A percentile compares a stretch with the other conserved stretches of the same genome.
phyloP scores from a whole-genome alignment of 1,140 invertebrate genomes.

The Camponotus vicinus region DNA sequence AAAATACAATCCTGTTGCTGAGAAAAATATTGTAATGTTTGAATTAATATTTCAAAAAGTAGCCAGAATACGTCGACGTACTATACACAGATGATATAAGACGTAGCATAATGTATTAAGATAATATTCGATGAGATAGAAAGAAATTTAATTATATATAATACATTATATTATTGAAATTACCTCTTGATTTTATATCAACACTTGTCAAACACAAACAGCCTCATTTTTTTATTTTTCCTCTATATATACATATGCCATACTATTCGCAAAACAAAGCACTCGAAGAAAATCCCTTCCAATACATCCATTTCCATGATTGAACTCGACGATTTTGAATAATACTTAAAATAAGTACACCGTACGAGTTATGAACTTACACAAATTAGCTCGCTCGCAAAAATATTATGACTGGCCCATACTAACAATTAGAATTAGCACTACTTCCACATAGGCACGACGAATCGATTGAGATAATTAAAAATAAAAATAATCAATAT shows the following conservation, averaged over 20 bases:
- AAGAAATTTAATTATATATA: slow-evolving; percentile 30
- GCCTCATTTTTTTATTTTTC: slow-evolving; percentile 16
- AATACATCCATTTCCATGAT: slow-evolving; percentile 7
- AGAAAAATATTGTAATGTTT: slow-evolving; percentile 53
- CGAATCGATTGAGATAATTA: slow-evolving; percentile 39
- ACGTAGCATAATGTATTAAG: slow-evolving; percentile 36
- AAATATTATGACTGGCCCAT: slow-evolving; percentile 4
- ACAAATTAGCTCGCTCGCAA: slow-evolving; percentile 26
- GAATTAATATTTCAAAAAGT: slow-evolving; percentile 45
- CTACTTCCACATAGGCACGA: slow-evolving; percentile 21
- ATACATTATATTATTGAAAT: slow-evolving; percentile 22
- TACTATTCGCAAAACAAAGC: slow-evolving; percentile 36
- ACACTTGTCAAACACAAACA: slow-evolving; percentile 46
- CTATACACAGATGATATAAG: slow-evolving; percentile 54
- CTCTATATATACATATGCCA: slow-evolving; percentile 48
- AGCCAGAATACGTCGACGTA: slow-evolving; percentile 45
- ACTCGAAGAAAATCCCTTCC: neutral
- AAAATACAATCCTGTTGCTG: slow-evolving; percentile 49
- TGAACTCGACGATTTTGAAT: slow-evolving; percentile 62
- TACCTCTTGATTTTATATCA: slow-evolving; percentile 52
- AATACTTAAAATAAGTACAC: slow-evolving; percentile 72
- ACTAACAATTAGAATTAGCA: slow-evolving; percentile 9
- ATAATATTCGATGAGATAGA: slow-evolving; percentile 3
- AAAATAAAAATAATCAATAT: slow-evolving; percentile 14
- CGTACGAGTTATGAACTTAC: slow-evolving; percentile 62